These are phyloP conservation scores for Sparidentex hasta DNA, from an alignment of 2,797 vertebrate genomes.

Conservation along the genomic window DNA sequence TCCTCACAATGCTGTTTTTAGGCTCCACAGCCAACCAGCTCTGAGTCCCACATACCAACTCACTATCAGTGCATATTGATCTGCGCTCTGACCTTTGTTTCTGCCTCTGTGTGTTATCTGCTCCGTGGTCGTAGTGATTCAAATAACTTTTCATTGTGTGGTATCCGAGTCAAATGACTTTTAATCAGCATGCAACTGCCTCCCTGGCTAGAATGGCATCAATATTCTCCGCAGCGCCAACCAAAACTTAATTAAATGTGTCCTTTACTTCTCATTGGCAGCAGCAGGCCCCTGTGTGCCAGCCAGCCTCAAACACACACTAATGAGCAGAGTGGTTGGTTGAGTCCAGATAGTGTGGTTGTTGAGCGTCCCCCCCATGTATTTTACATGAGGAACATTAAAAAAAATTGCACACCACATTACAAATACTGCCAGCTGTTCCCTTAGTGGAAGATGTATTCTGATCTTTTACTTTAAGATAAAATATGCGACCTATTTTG, in stretches of 20 bases:
- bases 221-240: slow-evolving; percentile 56
- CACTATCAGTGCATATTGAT: neutral
- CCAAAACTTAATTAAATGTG: slow-evolving; percentile 64
- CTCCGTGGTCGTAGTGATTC: neutral
- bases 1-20: neutral
- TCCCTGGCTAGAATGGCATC: slow-evolving; percentile 38
- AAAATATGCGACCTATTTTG: no score
- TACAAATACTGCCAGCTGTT: neutral
- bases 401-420: neutral
- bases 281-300: slow-evolving; percentile 40
- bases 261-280: slow-evolving; percentile 67
- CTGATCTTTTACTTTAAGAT: neutral
- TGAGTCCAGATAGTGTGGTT: slow-evolving; percentile 2
- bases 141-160: slow-evolving; percentile 28
- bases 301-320: slow-evolving; percentile 28
- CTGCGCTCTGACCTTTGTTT: slow-evolving; percentile 5
- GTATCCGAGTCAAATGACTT: slow-evolving; percentile 29
- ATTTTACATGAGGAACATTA: neutral
- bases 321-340: slow-evolving; percentile 6
- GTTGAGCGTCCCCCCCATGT: neutral
- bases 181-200: slow-evolving; percentile 17
- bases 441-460: neutral
- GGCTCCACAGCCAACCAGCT: no score
- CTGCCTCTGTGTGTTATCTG: slow-evolving; percentile 2
- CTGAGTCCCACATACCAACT: neutral